Base-by-base conservation (phyloP, 2,797 vertebrate genomes). In the Anas acuta region DNA sequence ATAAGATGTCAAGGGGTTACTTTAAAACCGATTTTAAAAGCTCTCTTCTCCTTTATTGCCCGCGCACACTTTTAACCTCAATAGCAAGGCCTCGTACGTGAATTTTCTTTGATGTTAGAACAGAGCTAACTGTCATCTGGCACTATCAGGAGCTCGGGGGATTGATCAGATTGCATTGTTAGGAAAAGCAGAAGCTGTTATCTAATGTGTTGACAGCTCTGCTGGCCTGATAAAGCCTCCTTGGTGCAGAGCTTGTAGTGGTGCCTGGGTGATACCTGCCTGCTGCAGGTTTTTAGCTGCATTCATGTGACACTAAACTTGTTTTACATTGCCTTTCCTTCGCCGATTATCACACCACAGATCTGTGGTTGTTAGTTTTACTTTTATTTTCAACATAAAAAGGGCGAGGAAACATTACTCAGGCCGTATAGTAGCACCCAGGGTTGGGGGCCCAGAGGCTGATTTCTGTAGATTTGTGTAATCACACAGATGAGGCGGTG, bases 321-420 rank as follows among this genome's bases (percentile, higher is more conserved):
- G 54, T 18, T 92, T 73, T 85, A 49, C 10, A 5, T 85, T 87
- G 47, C 39, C 57, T 79, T 71, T 67, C 73, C 87, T 88, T 49
- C 28, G 3, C 49, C 6, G 16, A 25, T 0, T 84, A 75, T 89
- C 92, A 41, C 56, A 51, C 77, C 69, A 7, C 7, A 19, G 54
- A 72, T 93, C 91, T 93, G 81, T 89, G 84, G 88, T 85, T 89
- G 84, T 91, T 94, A 81, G 62, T 92, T 96, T 87, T 93, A 84
- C 87, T 95, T 96, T 88, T 84, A 41, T 91, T 94, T 95, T 95
- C 74, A 51, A 39, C 65, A 47, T 87, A 89, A 61, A 82, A 85
- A 90, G 72, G 51, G 75, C 75, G 32, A 41, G 89, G 85, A 92
- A 84, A 58, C 35, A 13, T 85, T 92, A 74, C 77, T 90, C 61